These are phyloP conservation scores for Ips typographus DNA, from an alignment of 1,140 invertebrate genomes.

Conservation along the genomic window DNA sequence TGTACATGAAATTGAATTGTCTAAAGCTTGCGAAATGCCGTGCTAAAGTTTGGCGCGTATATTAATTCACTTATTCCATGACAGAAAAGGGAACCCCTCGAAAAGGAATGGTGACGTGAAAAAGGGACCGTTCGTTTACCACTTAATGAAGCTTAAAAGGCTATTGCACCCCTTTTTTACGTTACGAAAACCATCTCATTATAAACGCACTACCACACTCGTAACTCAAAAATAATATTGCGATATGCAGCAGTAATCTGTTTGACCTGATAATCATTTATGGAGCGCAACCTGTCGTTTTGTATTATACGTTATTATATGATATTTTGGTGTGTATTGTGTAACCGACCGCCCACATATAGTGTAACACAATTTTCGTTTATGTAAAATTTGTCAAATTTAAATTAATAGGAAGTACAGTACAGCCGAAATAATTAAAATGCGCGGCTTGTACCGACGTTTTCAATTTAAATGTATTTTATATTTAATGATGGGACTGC, in stretches of 20 bases:
- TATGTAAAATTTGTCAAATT: slow-evolving; percentile 16
- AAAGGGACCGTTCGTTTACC: no score
- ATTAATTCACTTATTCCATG: slow-evolving; percentile 33
- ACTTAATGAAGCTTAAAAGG: no score
- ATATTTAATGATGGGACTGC: slow-evolving; percentile 7
- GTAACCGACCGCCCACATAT: slow-evolving; percentile 6
- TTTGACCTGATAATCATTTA: no score
- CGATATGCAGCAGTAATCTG: no score
- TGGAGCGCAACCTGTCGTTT: no score
- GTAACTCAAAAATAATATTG: no score
- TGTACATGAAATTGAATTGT: slow-evolving; percentile 34
- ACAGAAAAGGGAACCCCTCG: slow-evolving; percentile 3
- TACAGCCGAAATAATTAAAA: slow-evolving; percentile 13
- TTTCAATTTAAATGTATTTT: slow-evolving; percentile 16
- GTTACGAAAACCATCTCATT: no score
- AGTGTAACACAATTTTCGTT: slow-evolving; percentile 5
- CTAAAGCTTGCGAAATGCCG: slow-evolving; percentile 29
- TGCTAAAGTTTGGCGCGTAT: slow-evolving; percentile 34
- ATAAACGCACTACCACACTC: no score
- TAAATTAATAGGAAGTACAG: slow-evolving; percentile 15
- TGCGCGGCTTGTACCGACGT: not conserved
- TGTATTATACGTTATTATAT: not conserved
- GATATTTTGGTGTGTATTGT: not conserved
- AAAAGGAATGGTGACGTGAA: slow-evolving; percentile 54
- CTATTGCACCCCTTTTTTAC: no score